Percentiles rank a stretch among this genome's conserved stretches.
These are phyloP conservation scores for Lepidonotus clava DNA, from an alignment of 2,888 invertebrate species.

Conservation along the genomic window DNA sequence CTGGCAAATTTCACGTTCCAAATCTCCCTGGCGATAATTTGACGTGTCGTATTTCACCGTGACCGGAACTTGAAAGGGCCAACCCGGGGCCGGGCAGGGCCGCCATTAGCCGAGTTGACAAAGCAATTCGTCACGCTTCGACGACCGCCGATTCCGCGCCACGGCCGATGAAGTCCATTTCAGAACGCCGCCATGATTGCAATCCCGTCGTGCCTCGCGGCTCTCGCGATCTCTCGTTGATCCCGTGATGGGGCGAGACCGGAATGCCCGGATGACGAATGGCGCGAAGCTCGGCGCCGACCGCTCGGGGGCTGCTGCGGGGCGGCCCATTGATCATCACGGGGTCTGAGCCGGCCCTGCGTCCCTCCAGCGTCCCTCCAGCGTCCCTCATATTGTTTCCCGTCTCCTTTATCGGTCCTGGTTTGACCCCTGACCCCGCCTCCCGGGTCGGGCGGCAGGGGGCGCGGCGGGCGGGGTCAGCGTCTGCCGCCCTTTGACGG, in stretches of 20 bases:
- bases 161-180: conserved; percentile 37
- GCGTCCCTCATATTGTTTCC: conserved; percentile 48
- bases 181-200: conserved; percentile 37
- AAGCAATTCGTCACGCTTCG: conserved; percentile 42
- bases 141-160: conserved; percentile 16
- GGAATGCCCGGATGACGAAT: conserved; percentile 21
- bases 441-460: background rate
- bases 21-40: conserved; percentile 42
- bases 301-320: background rate
- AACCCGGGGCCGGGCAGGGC: background rate
- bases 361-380: background rate
- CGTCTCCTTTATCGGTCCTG: conserved; percentile 9
- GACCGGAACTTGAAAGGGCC: conserved; percentile 49
- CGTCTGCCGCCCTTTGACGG: no score
- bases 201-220: conserved; percentile 41
- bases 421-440: conserved; percentile 24
- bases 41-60: conserved; percentile 52
- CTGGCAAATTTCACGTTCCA: conserved; percentile 53
- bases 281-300: background rate
- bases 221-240: conserved; percentile 51
- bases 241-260: conserved; percentile 47
- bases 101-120: conserved; percentile 49
- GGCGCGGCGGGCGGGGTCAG: no score
- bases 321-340: conserved; percentile 44
- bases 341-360: no score